Base-by-base conservation (phyloP, 2,797 vertebrate species). In the Lepilemur ruficaudatus region DNA sequence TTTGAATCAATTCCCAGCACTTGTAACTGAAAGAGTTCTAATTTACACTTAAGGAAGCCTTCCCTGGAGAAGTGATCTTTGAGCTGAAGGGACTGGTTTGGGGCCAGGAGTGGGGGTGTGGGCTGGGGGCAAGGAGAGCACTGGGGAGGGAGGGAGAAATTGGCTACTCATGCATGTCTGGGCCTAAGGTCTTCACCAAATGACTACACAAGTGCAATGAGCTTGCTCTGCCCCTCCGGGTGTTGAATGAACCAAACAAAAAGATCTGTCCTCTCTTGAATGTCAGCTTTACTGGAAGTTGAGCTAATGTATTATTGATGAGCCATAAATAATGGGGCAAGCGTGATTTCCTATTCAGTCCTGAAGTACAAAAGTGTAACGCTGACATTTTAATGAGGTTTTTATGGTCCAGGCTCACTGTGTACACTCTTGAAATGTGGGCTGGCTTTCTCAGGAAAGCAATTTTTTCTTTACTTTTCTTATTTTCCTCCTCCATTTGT, bases 301-400 rank as follows among this genome's bases (percentile, higher is more conserved):
- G 30, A 95, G 43, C 86, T 97, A 95, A 97, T 97, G 95, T 65
- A 89, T 95, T 95, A 89, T 89, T 95, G 91, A 98, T 98, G 92
- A 97, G 70, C 85, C 96, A 43, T 96, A 96, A 97, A 91, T 97
- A 96, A 97, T 94, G 50, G 85, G 70, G 57, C 23, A 32, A 52
- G 87, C 59, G 65, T 93, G 92, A 94, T 93, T 97, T 95, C 78
- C 96, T 76, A 83, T 82, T 93, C 76, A 86, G 85, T 79, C 75
- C 81, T 81, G 15, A 86, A 91, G 94, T 80, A 59, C 92, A 95
- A 80, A 94, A 75, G 75, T 81, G 59, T 82, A 94, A 89, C 41
- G 12, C 61, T 95, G 94, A 95, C 97, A 65, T 95, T 89, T 94
- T 94, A 96, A 97, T 95, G 97, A 97, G 91, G n/a, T 48, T 92